These are phyloP conservation scores for Cygnus buccinator DNA, from an alignment of 2,113 vertebrate genomes.

Conservation along the genomic window DNA sequence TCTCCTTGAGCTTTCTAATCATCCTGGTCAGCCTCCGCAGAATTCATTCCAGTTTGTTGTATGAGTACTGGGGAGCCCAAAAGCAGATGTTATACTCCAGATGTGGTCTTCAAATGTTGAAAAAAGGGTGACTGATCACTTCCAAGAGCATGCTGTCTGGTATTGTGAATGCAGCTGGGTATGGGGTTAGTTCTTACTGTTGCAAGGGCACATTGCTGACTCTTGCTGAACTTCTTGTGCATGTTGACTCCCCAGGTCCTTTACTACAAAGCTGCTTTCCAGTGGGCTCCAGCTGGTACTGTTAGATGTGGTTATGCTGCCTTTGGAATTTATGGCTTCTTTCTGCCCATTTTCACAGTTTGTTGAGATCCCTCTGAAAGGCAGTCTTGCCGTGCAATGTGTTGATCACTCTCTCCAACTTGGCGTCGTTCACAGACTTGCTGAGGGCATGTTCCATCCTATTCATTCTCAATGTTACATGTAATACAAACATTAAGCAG, in stretches of 20 bases:
- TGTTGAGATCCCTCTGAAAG: background rate
- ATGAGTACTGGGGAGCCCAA: background rate
- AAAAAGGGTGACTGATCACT: conserved; percentile 1
- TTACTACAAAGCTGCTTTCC: background rate
- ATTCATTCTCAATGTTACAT: background rate
- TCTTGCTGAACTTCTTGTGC: background rate
- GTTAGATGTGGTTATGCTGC: background rate
- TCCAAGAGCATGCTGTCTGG: background rate
- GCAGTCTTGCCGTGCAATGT: background rate
- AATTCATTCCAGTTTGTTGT: background rate
- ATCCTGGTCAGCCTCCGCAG: background rate
- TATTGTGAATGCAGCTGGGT: background rate
- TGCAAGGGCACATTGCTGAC: background rate
- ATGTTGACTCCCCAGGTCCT: background rate
- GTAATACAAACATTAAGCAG: background rate
- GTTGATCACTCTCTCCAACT: background rate
- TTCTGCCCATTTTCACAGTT: background rate
- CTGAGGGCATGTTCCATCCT: background rate
- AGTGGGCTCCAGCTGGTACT: background rate
- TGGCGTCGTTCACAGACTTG: background rate
- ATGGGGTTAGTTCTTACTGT: background rate
- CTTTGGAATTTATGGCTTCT: background rate
- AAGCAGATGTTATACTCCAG: background rate
- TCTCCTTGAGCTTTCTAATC: background rate
- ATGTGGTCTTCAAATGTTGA: background rate